Base-by-base conservation (phyloP, 2,797 vertebrate genomes). In the Chiroxiphia lanceolata region DNA sequence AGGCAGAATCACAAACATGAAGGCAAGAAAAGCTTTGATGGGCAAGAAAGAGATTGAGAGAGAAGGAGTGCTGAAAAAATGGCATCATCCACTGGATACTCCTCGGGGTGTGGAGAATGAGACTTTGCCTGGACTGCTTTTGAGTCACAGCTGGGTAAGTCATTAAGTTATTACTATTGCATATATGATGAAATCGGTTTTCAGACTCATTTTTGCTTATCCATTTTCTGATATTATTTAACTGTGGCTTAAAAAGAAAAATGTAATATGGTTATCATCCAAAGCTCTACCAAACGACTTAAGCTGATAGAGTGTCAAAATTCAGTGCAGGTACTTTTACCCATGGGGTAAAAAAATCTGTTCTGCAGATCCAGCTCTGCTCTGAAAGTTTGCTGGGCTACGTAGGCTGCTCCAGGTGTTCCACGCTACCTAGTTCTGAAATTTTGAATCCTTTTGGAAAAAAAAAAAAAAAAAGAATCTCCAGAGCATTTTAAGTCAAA, bases 1-100 rank as follows among this genome's bases (percentile, higher is more conserved):
- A 87, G 76, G 36, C 60, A 82, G 42, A 90, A 74, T 84, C 51
- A 42, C 83, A 93, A 92, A 89, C 45, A 60, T 2, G 23, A 88
- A 93, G 47, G 47, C 56, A 87, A 89, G 38, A 70, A 89, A 84
- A 94, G 20, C 51, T 89, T 80, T 95, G 67, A 83, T 79, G 29
- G 23, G 44, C 2, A 5, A 96, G 51, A 81, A 71, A n/a, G 38
- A 87, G 51, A 48, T 51, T 61, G 25, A 56, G 61, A 54, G 60
- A 87, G 60, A 42, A 45, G 34, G 13, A 45, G 70, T 59, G 47
- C 44, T 70, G 85, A 74, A 93, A 92, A 40, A 83, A 61, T 56
- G 36, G 26, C n/a, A 57, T 60, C 48, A 84, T 47, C 60, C 71
- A 40, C 7, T 6, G 69, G 34, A 36, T 50, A 36, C 16, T 93